phyloP scores from a whole-genome alignment of 2,113 vertebrate species.

The Gopherus evgoodei region DNA sequence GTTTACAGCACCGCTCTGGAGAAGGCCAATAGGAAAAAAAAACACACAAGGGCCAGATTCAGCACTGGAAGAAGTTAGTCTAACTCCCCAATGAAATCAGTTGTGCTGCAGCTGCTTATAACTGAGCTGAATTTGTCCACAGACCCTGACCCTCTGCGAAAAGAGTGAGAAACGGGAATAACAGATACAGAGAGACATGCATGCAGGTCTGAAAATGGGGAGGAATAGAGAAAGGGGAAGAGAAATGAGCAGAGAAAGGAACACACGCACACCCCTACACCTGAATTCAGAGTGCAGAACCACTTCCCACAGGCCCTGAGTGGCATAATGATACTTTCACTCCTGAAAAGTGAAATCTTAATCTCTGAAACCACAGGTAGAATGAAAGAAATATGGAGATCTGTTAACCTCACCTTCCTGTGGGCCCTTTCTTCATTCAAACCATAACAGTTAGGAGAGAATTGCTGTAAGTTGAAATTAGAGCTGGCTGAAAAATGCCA shows the following conservation, averaged over 20 bases:
- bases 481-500: neutral
- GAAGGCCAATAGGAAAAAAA: slow-evolving; percentile 31
- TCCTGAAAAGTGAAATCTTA: neutral
- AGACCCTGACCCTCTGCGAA: neutral
- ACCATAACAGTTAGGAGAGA: neutral
- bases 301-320: neutral
- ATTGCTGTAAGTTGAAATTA: neutral
- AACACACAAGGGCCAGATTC: neutral
- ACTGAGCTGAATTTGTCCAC: neutral
- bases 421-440: neutral
- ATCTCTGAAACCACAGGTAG: neutral
- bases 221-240: neutral
- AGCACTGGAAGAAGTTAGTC: neutral
- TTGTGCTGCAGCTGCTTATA: neutral
- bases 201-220: neutral
- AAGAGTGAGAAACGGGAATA: neutral
- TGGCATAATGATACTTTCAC: neutral
- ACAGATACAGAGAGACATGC: neutral
- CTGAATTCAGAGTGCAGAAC: neutral
- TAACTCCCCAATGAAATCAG: neutral
- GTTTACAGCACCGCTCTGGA: slow-evolving; percentile 35
- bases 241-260: neutral
- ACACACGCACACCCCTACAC: neutral
- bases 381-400: neutral
- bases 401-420: neutral